Percentiles rank a stretch among this genome's conserved stretches.
Conservation (phyloP, 2,888 invertebrate genomes). For the Drosophila suboccidentalis region DNA sequence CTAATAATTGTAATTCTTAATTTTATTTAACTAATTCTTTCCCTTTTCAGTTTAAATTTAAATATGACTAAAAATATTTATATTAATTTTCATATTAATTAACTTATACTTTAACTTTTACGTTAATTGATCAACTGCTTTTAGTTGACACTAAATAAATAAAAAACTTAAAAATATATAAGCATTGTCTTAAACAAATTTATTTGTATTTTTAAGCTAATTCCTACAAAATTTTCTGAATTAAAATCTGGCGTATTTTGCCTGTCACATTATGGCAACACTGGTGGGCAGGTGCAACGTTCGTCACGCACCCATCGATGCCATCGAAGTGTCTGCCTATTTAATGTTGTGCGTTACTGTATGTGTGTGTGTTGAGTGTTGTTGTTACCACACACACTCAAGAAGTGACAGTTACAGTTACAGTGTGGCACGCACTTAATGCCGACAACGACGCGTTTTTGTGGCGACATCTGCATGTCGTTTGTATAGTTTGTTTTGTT, state of each 20-base stretch:
- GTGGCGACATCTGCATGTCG: slow-evolving; percentile 43
- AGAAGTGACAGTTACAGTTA: slow-evolving; percentile 63
- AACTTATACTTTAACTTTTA: no score
- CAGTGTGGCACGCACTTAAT: slow-evolving; percentile 55
- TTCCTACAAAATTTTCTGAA: background rate
- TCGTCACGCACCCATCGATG: slow-evolving; percentile 34
- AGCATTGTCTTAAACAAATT: no score
- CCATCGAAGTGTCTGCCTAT: slow-evolving; percentile 44
- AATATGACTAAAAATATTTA: no score
- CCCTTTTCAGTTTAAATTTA: no score
- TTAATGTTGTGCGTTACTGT: slow-evolving; percentile 22
- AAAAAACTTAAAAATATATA: no score
- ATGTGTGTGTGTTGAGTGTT: slow-evolving; percentile 12
- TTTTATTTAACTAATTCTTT: no score
- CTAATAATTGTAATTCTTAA: no score
- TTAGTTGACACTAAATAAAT: no score
- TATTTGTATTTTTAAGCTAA: no score
- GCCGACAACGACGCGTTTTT: slow-evolving; percentile 5
- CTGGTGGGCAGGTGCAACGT: background rate
- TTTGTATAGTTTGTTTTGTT: slow-evolving; percentile 50
- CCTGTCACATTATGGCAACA: background rate
- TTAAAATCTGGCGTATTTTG: background rate
- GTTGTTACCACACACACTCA: slow-evolving; percentile 59
- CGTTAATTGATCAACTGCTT: no score
- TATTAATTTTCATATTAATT: no score